Evolutionary conservation across 2,113 vertebrate species (phyloP).

Genomic region (Aspidoscelis tigris): DNA sequence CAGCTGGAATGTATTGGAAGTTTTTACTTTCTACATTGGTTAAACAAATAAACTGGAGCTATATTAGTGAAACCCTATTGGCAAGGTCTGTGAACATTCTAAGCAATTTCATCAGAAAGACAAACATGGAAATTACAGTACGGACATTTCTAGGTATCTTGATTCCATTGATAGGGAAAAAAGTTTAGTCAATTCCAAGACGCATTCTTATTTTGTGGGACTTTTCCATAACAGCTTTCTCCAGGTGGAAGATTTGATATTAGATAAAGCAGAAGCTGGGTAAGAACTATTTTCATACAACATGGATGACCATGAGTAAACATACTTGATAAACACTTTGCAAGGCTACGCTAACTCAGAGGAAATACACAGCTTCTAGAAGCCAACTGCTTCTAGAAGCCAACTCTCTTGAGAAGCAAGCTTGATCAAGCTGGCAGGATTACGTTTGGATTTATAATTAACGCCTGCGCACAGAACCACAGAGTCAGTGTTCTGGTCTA

Average conservation of each 20-base stretch:
- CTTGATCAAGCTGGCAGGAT: neutral
- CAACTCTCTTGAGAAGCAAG: neutral
- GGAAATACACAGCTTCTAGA: neutral
- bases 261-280: neutral
- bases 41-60: neutral
- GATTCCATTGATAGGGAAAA: neutral
- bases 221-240: fast-evolving
- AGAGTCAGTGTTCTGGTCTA: neutral
- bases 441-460: neutral
- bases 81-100: slow-evolving; percentile 5
- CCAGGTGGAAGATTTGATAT: neutral
- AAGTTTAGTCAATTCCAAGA: neutral
- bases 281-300: neutral
- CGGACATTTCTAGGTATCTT: neutral
- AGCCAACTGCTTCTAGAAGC: neutral
- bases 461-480: fast-evolving
- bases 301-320: neutral
- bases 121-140: neutral
- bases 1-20: neutral
- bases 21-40: neutral
- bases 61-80: neutral
- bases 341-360: neutral
- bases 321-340: neutral
- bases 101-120: neutral
- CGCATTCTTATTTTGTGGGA: neutral